Percentiles rank a stretch among this genome's conserved stretches.
These are phyloP conservation scores for Gymnoscopelus braueri DNA, from an alignment of 2,797 vertebrate species.

Conservation along the genomic window DNA sequence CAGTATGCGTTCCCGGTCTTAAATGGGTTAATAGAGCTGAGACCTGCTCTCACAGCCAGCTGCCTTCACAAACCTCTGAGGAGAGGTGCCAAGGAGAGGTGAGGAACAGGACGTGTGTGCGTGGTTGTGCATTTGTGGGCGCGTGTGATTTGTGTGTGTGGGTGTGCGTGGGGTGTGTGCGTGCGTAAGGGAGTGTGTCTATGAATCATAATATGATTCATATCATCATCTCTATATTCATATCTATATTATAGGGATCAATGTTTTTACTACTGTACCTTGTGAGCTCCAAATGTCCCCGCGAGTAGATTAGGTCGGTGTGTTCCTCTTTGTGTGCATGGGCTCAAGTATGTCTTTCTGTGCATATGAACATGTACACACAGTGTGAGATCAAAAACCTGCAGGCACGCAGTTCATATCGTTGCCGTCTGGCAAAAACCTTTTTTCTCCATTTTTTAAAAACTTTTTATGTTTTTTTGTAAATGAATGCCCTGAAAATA, in stretches of 20 bases:
- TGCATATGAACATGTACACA: no score
- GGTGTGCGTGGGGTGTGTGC: conserved; percentile 8
- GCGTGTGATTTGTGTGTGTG: not conserved
- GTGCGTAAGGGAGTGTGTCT: not conserved
- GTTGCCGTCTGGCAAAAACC: no score
- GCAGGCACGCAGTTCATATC: no score
- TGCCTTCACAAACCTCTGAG: conserved; percentile 68
- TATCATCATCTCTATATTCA: no score
- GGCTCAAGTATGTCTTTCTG: no score
- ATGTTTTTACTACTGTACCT: conserved; percentile 11
- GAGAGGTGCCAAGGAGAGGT: conserved; percentile 67
- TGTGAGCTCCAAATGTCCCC: conserved; percentile 26
- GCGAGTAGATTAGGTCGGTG: not conserved
- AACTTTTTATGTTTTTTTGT: no score
- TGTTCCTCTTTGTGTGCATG: no score
- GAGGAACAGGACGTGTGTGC: conserved; percentile 39
- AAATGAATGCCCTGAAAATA: no score
- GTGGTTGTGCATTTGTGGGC: not conserved
- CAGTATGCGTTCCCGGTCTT: no score
- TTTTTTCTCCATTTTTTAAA: no score
- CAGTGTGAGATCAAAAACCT: no score
- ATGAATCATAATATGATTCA: not conserved
- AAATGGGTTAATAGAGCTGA: conserved; percentile 72
- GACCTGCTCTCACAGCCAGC: conserved; percentile 62
- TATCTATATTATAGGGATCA: not conserved